phyloP scores from a whole-genome alignment of 2,113 vertebrate genomes.

The Pygoscelis antarcticus region DNA sequence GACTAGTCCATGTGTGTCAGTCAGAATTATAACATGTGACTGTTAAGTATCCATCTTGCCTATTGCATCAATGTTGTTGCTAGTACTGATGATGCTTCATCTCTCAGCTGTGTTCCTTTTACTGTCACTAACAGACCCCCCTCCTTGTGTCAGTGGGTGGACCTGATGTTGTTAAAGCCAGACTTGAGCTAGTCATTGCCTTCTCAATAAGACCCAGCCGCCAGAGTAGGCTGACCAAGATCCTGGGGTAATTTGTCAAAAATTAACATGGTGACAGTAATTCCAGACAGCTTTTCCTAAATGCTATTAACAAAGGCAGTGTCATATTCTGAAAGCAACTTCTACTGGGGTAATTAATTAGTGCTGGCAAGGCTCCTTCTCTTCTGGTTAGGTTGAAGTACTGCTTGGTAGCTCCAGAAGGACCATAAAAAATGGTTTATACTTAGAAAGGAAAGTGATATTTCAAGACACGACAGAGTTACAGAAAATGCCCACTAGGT shows the following conservation, averaged over 20 bases:
- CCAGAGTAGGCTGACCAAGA: not conserved
- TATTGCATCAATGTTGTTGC: not conserved
- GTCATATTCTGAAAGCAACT: not conserved
- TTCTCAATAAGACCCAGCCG: not conserved
- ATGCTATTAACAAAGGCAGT: constrained; percentile 9
- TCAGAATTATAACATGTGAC: not conserved
- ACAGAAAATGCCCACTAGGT: not conserved
- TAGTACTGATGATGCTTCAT: not conserved
- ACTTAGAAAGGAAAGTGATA: not conserved
- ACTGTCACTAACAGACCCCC: not conserved
- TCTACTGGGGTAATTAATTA: constrained; percentile 22
- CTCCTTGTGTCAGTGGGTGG: not conserved
- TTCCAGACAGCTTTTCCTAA: constrained; percentile 4
- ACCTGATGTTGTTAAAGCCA: not conserved
- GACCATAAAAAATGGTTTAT: not conserved
- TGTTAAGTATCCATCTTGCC: not conserved
- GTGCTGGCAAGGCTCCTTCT: not conserved
- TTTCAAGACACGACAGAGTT: not conserved
- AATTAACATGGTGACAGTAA: constrained; percentile 5
- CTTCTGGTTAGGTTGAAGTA: not conserved
- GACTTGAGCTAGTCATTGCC: not conserved
- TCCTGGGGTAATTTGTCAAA: constrained; percentile 26
- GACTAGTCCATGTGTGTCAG: not conserved
- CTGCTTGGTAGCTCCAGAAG: not conserved
- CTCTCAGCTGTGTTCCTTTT: not conserved